A percentile compares a stretch with the other conserved stretches of the same genome.
Evolutionary conservation across 2,888 invertebrate genomes (phyloP).

Genomic region (Drosophila vallismaia): DNA sequence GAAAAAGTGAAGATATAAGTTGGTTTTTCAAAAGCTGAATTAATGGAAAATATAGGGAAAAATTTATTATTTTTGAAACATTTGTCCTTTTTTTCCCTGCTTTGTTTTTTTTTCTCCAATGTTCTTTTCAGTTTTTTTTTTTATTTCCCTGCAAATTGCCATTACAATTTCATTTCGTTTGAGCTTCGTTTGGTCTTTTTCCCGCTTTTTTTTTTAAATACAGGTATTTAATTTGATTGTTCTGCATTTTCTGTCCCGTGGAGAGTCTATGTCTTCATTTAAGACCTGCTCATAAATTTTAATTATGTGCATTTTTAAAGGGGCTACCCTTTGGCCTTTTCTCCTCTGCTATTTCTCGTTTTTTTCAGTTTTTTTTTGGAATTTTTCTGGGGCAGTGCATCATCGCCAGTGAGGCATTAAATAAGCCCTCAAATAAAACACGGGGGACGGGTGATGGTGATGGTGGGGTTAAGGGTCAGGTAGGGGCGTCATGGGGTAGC

Average conservation of each 20-base stretch:
- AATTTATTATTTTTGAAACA: neutral
- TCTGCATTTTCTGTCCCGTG: slow-evolving; percentile 8
- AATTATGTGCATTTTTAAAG: slow-evolving; percentile 70
- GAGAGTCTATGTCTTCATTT: slow-evolving; percentile 44
- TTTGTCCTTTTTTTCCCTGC: slow-evolving; percentile 2
- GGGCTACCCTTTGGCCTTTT: slow-evolving; percentile 31
- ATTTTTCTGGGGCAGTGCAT: slow-evolving; percentile 13
- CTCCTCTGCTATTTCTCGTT: neutral
- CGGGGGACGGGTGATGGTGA: neutral
- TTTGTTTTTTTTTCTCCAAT: neutral
- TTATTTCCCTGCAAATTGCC: slow-evolving; percentile 23
- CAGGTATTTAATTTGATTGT: slow-evolving; percentile 56
- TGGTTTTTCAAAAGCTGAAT: no score
- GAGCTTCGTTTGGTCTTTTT: slow-evolving; percentile 13
- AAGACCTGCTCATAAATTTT: slow-evolving; percentile 56
- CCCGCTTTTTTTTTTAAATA: neutral
- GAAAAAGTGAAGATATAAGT: no score
- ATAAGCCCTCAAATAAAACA: slow-evolving; percentile 42
- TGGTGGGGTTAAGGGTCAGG: neutral
- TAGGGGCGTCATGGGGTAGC: neutral
- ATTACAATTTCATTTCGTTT: slow-evolving; percentile 33
- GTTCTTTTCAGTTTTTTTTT: neutral
- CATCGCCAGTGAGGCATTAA: slow-evolving; percentile 63
- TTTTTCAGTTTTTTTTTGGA: no score
- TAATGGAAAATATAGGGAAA: no score